Base-by-base conservation (phyloP, 30 jellyfish, hydroid and myxozoan genomes). In the Sanderia malayensis region DNA sequence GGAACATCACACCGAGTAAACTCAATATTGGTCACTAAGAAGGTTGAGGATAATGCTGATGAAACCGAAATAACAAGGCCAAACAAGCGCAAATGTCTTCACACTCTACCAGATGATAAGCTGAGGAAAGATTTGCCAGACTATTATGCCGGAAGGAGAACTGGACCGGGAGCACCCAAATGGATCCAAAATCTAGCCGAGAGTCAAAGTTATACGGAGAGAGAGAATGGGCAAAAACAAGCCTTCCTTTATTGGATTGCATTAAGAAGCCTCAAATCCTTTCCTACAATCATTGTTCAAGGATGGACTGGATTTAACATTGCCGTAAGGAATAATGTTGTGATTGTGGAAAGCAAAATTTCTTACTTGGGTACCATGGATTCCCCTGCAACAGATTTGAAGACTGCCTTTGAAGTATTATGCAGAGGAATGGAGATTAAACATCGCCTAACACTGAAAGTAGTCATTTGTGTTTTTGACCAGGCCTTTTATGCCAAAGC, bases 401-500 rank as follows among this genome's bases (percentile, higher is more conserved):
- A 21, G 58, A 75, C 80, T 59, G 87, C 58, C 31, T 70, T 70
- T 29, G 82, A 70, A 52, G 52, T 70, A 4, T 65, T 62, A 27
- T 26, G 63, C 61, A 63, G 92, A 44, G 85, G 55, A 31, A 8
- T 44, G 29, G 61, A 69, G 59, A 80, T 80, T 21, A 67, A 17
- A 53, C 80, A 80, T 33, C 32, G 80, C 31, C 70, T 70, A 26
- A 59, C 30, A 21, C 70, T 80, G 58, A 47, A 21, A 58, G 4
- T 67, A 17, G 70, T 80, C 71, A 80, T 65, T 30, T 80, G 93
- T 70, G 86, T 80, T 32, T 80, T 80, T 46, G 93, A 80, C 60
- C 93, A 80, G 59, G 86, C 87, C 52, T 28, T 80, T 22, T 80
- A 80, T 32, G 77, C 70, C 45, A 70, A 81, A 46, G 87, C 94